phyloP scores from a whole-genome alignment of 2,113 vertebrate species.

The Paracanthobrama guichenoti region DNA sequence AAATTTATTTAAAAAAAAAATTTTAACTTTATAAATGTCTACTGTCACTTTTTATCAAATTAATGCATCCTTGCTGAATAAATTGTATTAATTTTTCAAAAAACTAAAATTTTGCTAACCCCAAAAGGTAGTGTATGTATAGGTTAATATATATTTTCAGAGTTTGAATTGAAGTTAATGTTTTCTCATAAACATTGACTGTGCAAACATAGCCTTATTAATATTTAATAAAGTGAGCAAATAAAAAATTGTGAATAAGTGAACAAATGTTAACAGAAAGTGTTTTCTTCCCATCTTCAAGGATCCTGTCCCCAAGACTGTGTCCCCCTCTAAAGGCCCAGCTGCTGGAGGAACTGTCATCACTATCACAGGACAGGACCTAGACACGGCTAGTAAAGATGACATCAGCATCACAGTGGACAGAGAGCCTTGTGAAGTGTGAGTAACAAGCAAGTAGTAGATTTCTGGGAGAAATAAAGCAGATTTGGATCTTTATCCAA shows the following conservation, averaged over 20 bases:
- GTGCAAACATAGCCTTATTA: background rate
- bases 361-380: slow-evolving; percentile 80
- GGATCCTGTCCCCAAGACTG: slow-evolving; percentile 76
- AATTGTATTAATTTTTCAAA: background rate
- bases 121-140: background rate
- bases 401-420: slow-evolving; percentile 81
- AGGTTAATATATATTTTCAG: background rate
- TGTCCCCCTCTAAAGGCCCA: slow-evolving; percentile 81
- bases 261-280: background rate
- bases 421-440: slow-evolving; percentile 84
- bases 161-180: background rate
- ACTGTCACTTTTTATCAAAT: too few species aligned
- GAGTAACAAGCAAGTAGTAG: slow-evolving; percentile 57
- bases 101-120: background rate
- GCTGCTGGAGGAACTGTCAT: slow-evolving; percentile 86
- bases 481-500: background rate
- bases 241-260: background rate
- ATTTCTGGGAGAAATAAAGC: background rate
- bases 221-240: slow-evolving; percentile 3
- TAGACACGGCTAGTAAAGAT: slow-evolving; percentile 85
- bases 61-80: background rate
- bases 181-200: background rate
- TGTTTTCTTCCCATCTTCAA: slow-evolving; percentile 54
- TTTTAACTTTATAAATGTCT: too few species aligned
- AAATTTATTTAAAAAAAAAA: too few species aligned